Base-by-base conservation (phyloP, 1,140 invertebrate genomes). In the Brevipalpus yothersi region DNA sequence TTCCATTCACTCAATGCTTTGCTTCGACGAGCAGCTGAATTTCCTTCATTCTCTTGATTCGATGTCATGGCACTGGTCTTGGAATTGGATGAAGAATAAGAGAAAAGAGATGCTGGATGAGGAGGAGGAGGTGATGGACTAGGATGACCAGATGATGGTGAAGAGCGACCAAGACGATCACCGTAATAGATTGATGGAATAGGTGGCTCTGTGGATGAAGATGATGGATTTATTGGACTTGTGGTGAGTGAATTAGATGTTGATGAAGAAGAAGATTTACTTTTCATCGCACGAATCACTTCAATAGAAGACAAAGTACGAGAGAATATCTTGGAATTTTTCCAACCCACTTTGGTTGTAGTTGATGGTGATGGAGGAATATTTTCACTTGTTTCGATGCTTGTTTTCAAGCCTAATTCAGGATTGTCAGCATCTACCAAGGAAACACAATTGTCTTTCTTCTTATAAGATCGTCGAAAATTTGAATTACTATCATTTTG, bases 1-100 rank as follows among this genome's bases (percentile, higher is more conserved):
- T 58, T 58, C 58, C 58, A 58, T 41, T 58, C 58, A 40, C 12
- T 21, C 4, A 4, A 10, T 11, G 58, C 49, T 39, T 58, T 58
- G 15, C 17, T 51, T 51, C 53, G 19, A 11, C 23, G 15, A 23
- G 39, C 11, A 13, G 13, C 11, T 5, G 21, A 55, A 31, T 23
- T 55, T 39, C 13, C 21, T 55, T 55, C 53, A 53, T 53, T 53
- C 13, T 23, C 19, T 4, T 53, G 13, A 47, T 15, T 21, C 51
- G n/a, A 53, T 39, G 23, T 19, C 39, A 12, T 31, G 10, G 53
- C 11, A 2, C 8, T 12, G 15, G 8, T 9, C 21, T 21, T 15
- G 15, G 23, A 8, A 55, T 55, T 21, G 23, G 15, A 19, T 23
- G 15, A 31, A 10, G 39, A 19, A 11, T 1, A 31, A 15, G 39